A percentile compares a stretch with the other conserved stretches of the same genome.
Conservation (phyloP, 1,140 invertebrate species). For the Achatina immaculata region DNA sequence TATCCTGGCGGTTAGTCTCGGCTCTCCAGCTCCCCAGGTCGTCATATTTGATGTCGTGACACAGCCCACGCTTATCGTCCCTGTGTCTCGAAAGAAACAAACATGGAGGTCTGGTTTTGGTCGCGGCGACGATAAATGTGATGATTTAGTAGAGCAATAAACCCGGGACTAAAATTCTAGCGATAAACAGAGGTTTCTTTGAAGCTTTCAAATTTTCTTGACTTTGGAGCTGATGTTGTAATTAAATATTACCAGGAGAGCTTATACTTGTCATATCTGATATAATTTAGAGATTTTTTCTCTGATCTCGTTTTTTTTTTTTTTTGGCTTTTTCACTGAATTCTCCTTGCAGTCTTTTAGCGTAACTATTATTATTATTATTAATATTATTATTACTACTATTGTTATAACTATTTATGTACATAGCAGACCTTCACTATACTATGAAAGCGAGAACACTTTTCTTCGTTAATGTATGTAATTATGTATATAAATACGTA, state of each 20-base stretch:
- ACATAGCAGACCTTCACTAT: too few relatives aligned
- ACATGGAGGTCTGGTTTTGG: background rate
- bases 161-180: background rate
- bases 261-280: background rate
- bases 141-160: conserved; percentile 11
- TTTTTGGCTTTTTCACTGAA: too few relatives aligned
- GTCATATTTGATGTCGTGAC: conserved; percentile 7
- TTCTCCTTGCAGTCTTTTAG: too few relatives aligned
- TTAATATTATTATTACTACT: too few relatives aligned
- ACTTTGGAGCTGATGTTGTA: background rate
- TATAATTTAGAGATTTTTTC: background rate
- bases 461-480: too few relatives aligned
- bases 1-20: background rate
- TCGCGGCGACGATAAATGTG: background rate
- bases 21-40: background rate
- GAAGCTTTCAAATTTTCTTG: background rate
- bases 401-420: too few relatives aligned
- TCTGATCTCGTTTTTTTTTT: too few relatives aligned
- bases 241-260: background rate
- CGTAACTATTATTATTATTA: too few relatives aligned
- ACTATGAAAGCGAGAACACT: too few relatives aligned
- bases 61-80: background rate
- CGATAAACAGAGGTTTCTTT: conserved; percentile 2
- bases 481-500: too few relatives aligned
- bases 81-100: conserved; percentile 2